Base-by-base conservation (phyloP, 2,113 vertebrate genomes). In the Neoarius graeffei region DNA sequence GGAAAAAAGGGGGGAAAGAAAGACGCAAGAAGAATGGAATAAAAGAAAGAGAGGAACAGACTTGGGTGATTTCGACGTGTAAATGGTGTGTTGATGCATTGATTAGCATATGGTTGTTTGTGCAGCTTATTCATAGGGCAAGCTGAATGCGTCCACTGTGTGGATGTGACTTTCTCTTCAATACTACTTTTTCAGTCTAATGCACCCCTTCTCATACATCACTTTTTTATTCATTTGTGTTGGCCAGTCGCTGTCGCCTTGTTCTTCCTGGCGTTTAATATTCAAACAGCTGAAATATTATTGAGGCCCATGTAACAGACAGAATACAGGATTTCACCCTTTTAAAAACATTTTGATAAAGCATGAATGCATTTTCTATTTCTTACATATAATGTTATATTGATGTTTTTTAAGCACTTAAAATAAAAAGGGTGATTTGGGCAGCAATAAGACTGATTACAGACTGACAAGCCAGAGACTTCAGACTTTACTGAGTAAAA, bases 31-130 rank as follows among this genome's bases (percentile, higher is more conserved):
- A 88, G 81, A 92, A 94, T 60, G 48, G 71, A 71, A 71, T 80
- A 74, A 64, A 60, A 89, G 86, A 89, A 85, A 85, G 85, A 88
- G 20, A 83, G 86, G 42, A 85, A 89, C 71, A 87, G 69, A 74
- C 69, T 56, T 87, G 69, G 27, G 93, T 94, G 93, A 93, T 93
- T 94, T 92, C 95, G 94, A 94, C 92, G 93, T 92, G 89, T 93
- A 95, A 95, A 94, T 94, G 92, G 94, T 64, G 25, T 87, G 85
- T 82, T 89, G 85, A 91, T 89, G 85, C 86, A 77, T 59, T 93
- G 90, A 95, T 95, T 95, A 95, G 95, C 95, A 94, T 95, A 94
- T 93, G 91, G 91, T 88, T 92, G 93, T 93, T 93, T 92, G 91
- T 71, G 81, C 89, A 90, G 25, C 86, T 93, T 91, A 94, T 95